A percentile compares a stretch with the other conserved stretches of the same genome.
Evolutionary conservation across 2,888 invertebrate species (phyloP).

Genomic region (Empis livida): DNA sequence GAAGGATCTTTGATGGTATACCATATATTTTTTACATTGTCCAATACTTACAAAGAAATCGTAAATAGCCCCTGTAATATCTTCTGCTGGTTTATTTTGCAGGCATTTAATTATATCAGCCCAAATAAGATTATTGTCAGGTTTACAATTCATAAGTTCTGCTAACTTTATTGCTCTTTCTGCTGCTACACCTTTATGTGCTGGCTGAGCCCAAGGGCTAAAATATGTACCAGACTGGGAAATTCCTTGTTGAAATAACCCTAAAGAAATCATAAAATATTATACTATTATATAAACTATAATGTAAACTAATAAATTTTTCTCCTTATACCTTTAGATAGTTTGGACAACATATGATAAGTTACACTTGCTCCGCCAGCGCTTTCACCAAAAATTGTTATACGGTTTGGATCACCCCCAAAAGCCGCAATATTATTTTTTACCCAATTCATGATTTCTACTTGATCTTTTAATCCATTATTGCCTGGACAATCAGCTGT

Average conservation of each 20-base stretch:
- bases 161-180: conserved; percentile 47
- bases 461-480: conserved; percentile 54
- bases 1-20: background rate
- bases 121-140: conserved; percentile 35
- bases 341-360: conserved; percentile 53
- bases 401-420: conserved; percentile 48
- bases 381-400: conserved; percentile 57
- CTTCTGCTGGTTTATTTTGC: conserved; percentile 44
- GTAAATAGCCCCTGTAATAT: conserved; percentile 52
- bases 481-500: conserved; percentile 52
- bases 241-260: background rate
- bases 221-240: conserved; percentile 52
- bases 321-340: conserved; percentile 22
- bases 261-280: background rate
- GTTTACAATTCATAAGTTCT: conserved; percentile 46
- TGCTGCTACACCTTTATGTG: conserved; percentile 44
- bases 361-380: conserved; percentile 56
- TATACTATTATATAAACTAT: background rate
- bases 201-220: conserved; percentile 52
- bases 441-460: conserved; percentile 47
- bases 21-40: too few relatives aligned
- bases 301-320: background rate
- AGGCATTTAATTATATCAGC: conserved; percentile 47
- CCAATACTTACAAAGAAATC: conserved; percentile 48
- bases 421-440: conserved; percentile 46